These are phyloP conservation scores for Thecophora atra DNA, from an alignment of 2,888 invertebrate species.

Conservation along the genomic window DNA sequence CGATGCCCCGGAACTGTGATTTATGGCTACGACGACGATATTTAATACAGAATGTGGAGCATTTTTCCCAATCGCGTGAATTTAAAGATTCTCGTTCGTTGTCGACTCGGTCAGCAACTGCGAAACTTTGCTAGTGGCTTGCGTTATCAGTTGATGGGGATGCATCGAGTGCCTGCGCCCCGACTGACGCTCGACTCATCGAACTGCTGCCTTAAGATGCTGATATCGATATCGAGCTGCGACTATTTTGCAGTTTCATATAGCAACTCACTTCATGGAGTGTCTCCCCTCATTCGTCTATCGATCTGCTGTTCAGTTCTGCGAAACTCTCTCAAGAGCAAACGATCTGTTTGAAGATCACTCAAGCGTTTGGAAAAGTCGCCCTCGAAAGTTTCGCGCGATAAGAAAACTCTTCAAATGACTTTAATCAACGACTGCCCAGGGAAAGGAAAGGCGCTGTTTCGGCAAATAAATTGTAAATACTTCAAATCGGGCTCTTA, in stretches of 20 bases:
- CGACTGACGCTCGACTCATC: not conserved
- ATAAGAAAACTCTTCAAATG: not conserved
- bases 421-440: too few species aligned
- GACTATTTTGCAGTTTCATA: not conserved
- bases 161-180: constrained; percentile 1
- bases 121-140: not conserved
- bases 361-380: constrained; percentile 7
- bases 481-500: not conserved
- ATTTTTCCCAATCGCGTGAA: constrained; percentile 20
- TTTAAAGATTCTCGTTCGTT: constrained; percentile 27
- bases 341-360: not conserved
- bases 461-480: not conserved
- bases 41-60: constrained; percentile 5
- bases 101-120: not conserved
- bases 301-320: not conserved
- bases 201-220: not conserved
- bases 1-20: constrained; percentile 5
- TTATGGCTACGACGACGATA: not conserved
- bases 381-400: not conserved
- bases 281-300: not conserved
- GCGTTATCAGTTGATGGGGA: not conserved
- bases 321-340: not conserved
- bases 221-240: not conserved
- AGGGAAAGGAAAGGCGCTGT: too few species aligned
- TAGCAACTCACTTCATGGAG: not conserved